A percentile compares a stretch with the other conserved stretches of the same genome.
These are phyloP conservation scores for Lampris megalopsis DNA, from an alignment of 2,113 vertebrate genomes.

Conservation along the genomic window DNA sequence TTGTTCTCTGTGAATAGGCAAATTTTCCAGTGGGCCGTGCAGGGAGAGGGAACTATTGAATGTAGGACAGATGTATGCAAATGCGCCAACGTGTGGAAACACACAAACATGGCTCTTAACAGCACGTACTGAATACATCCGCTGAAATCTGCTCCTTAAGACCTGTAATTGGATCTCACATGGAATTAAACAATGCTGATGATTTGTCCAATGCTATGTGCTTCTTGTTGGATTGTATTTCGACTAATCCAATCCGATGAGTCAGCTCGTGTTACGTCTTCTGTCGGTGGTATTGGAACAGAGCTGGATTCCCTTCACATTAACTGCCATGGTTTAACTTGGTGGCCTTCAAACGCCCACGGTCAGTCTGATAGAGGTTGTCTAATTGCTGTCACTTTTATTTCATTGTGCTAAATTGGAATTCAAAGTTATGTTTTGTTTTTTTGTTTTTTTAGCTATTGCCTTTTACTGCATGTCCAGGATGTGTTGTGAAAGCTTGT, in stretches of 20 bases:
- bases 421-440: too few relatives aligned
- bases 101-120: neutral
- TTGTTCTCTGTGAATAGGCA: slow-evolving; percentile 13
- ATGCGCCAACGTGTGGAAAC: neutral
- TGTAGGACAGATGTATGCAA: slow-evolving; percentile 1
- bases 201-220: neutral
- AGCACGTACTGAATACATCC: neutral
- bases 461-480: neutral
- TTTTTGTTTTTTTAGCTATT: neutral
- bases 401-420: neutral
- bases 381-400: neutral
- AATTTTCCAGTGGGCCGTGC: neutral
- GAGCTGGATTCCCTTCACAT: too few relatives aligned
- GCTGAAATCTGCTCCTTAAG: neutral
- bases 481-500: neutral
- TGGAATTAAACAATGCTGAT: neutral
- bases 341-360: too few relatives aligned
- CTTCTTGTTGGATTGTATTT: neutral
- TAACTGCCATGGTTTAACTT: too few relatives aligned
- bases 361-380: too few relatives aligned
- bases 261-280: neutral
- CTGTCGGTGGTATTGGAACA: neutral
- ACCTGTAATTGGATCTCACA: neutral
- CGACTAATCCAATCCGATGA: neutral
- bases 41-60: neutral